Conservation (phyloP, 2,113 vertebrate genomes). For the Peromyscus leucopus region DNA sequence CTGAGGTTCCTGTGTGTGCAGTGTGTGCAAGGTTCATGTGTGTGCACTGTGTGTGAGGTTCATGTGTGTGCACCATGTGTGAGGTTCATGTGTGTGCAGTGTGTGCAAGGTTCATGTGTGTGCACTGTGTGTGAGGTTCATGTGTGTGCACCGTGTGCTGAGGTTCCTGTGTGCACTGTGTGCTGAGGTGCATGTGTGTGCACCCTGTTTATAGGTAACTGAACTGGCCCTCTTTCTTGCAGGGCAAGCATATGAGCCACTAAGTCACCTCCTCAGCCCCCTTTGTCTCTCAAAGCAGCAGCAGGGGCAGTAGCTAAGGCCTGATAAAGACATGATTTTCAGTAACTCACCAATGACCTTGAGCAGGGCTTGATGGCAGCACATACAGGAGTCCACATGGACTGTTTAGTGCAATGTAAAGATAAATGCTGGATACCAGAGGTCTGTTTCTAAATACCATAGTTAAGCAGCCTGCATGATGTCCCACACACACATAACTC, state of each 20-base stretch:
- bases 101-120: too few relatives aligned
- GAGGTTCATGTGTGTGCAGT: too few relatives aligned
- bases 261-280: neutral
- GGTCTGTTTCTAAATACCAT: neutral
- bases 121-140: too few relatives aligned
- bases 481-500: neutral
- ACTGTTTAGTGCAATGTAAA: slow-evolving; percentile 13
- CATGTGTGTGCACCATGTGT: too few relatives aligned
- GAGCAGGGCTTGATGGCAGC: neutral
- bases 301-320: neutral
- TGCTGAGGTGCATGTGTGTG: too few relatives aligned
- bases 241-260: neutral
- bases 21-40: too few relatives aligned
- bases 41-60: too few relatives aligned
- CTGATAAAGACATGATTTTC: slow-evolving; percentile 7
- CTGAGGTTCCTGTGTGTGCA: too few relatives aligned
- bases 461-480: slow-evolving; percentile 37
- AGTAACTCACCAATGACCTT: slow-evolving; percentile 12
- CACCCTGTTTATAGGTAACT: too few relatives aligned
- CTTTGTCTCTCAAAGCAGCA: neutral
- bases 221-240: too few relatives aligned
- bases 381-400: neutral
- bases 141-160: neutral
- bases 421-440: neutral
- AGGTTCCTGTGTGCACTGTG: neutral